phyloP scores from a whole-genome alignment of 2,113 vertebrate species.

The Oreochromis tanganicae region DNA sequence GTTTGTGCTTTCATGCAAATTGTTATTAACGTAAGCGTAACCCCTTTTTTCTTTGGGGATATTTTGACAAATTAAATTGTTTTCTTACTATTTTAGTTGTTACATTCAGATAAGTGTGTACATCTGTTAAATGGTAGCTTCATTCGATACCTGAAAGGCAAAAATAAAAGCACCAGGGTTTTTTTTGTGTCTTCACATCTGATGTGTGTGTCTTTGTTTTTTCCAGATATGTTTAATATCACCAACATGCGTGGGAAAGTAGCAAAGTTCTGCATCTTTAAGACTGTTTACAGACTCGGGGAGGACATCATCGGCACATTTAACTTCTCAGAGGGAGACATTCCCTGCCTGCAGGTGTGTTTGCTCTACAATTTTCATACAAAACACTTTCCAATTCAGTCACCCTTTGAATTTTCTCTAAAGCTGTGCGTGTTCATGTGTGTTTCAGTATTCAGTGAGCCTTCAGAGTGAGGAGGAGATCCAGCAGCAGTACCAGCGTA shows the following conservation, averaged over 20 bases:
- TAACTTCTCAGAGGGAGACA: conserved; percentile 90
- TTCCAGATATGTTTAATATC: conserved; percentile 91
- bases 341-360: conserved; percentile 90
- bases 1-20: background rate
- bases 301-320: conserved; percentile 94
- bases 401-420: background rate
- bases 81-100: background rate
- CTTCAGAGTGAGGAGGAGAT: conserved; percentile 93
- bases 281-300: conserved; percentile 90
- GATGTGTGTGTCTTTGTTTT: background rate
- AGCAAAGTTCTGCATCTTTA: conserved; percentile 95
- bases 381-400: background rate
- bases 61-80: background rate
- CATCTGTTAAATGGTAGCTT: background rate
- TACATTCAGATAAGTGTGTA: background rate
- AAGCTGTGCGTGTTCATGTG: background rate
- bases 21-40: rapidly evolving
- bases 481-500: conserved; percentile 84
- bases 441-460: conserved; percentile 87
- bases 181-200: background rate
- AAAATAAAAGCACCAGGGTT: background rate
- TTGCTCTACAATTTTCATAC: background rate
- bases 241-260: conserved; percentile 91
- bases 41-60: background rate
- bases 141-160: background rate